Evolutionary conservation across 2,888 invertebrate genomes (phyloP).

Genomic region (Bhutanitis thaidina): DNA sequence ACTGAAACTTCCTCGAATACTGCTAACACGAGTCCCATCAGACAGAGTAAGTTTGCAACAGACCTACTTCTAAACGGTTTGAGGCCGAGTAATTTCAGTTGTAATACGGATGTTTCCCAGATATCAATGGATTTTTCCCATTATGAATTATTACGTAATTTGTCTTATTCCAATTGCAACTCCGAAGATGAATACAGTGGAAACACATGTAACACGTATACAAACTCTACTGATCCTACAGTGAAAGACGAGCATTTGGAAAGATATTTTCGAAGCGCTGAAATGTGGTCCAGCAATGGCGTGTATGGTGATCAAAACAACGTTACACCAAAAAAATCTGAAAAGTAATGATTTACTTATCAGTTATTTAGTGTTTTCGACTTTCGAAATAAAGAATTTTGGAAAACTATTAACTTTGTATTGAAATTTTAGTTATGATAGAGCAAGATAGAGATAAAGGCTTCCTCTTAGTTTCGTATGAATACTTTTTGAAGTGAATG

Average conservation of each 20-base stretch:
- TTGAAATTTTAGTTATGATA: too few relatives aligned
- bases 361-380: too few relatives aligned
- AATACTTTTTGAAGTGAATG: too few relatives aligned
- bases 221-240: slow-evolving; percentile 40
- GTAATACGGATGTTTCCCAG: slow-evolving; percentile 43
- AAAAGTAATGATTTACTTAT: background rate
- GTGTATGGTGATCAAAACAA: slow-evolving; percentile 20
- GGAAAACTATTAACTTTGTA: too few relatives aligned
- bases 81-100: slow-evolving; percentile 31
- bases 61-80: slow-evolving; percentile 47
- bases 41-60: slow-evolving; percentile 27
- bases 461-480: too few relatives aligned
- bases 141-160: slow-evolving; percentile 62
- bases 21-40: slow-evolving; percentile 24
- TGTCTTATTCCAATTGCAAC: slow-evolving; percentile 57
- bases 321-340: background rate
- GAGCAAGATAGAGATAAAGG: too few relatives aligned
- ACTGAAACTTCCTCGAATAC: slow-evolving; percentile 35
- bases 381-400: too few relatives aligned
- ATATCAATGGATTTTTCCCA: slow-evolving; percentile 70
- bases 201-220: slow-evolving; percentile 41
- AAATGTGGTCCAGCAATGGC: slow-evolving; percentile 52
- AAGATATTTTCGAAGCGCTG: slow-evolving; percentile 61
- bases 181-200: slow-evolving; percentile 60
- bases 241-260: slow-evolving; percentile 62